Evolutionary conservation across 2,113 vertebrate genomes (phyloP).

Genomic region (Terrapene triunguis): DNA sequence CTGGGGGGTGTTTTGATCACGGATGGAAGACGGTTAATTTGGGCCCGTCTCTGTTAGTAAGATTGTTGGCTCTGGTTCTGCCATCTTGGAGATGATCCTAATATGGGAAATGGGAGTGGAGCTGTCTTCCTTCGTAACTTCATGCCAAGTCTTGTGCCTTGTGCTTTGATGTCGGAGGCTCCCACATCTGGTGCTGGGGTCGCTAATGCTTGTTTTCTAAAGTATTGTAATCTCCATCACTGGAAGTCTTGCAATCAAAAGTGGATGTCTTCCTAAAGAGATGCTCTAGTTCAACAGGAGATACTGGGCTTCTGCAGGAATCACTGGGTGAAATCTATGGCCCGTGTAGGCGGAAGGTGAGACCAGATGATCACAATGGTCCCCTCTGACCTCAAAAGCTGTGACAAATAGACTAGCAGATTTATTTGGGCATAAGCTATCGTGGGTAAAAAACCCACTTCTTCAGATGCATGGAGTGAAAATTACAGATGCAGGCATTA

Average conservation of each 20-base stretch:
- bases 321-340: background rate
- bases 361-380: background rate
- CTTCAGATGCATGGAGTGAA: no score
- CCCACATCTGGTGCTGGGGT: background rate
- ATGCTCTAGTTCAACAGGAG: background rate
- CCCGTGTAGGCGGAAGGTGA: background rate
- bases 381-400: background rate
- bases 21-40: background rate
- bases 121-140: background rate
- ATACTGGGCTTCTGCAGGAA: background rate
- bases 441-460: no score
- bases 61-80: background rate
- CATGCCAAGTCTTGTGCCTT: background rate
- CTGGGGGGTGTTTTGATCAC: background rate
- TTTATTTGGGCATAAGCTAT: no score
- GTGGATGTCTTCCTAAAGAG: background rate
- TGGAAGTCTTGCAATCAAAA: background rate
- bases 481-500: no score
- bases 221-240: background rate
- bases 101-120: background rate
- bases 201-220: background rate
- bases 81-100: background rate
- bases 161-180: background rate
- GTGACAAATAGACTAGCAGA: background rate
- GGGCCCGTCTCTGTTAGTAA: background rate